phyloP scores from a whole-genome alignment of 2,797 vertebrate species.

The Lacerta viridis region DNA sequence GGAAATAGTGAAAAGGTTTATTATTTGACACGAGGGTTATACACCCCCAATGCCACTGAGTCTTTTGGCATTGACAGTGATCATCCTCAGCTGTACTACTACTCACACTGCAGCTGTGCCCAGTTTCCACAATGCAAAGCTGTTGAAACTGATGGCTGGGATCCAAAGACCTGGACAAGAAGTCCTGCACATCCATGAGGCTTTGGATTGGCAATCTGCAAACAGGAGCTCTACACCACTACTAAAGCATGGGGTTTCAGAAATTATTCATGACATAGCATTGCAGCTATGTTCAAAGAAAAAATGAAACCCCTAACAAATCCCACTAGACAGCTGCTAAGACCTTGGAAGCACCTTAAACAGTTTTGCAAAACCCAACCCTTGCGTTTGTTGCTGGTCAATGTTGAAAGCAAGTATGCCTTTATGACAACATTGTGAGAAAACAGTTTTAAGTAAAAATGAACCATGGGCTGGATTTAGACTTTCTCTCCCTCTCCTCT shows the following conservation, averaged over 20 bases:
- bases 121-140: constrained; percentile 1
- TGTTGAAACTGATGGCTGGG: not conserved
- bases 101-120: not conserved
- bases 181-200: not conserved
- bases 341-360: not conserved
- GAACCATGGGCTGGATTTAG: not conserved
- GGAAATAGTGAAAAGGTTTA: constrained; percentile 50
- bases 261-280: not conserved
- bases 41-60: constrained; percentile 19
- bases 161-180: not conserved
- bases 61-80: constrained; percentile 16
- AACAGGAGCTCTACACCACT: not conserved
- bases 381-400: not conserved
- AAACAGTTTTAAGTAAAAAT: not conserved
- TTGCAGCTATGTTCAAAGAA: not conserved
- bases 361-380: not conserved
- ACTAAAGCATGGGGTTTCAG: not conserved
- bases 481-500: too few relatives aligned
- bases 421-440: constrained; percentile 15
- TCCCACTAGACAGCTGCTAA: not conserved
- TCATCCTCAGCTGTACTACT: constrained; percentile 27
- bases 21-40: not conserved
- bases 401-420: not conserved
- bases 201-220: not conserved
- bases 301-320: not conserved